Evolutionary conservation across 2,888 invertebrate genomes (phyloP), one percentile per base, ranked within the genome.

Genomic region (Silvanus unidentatus): DNA sequence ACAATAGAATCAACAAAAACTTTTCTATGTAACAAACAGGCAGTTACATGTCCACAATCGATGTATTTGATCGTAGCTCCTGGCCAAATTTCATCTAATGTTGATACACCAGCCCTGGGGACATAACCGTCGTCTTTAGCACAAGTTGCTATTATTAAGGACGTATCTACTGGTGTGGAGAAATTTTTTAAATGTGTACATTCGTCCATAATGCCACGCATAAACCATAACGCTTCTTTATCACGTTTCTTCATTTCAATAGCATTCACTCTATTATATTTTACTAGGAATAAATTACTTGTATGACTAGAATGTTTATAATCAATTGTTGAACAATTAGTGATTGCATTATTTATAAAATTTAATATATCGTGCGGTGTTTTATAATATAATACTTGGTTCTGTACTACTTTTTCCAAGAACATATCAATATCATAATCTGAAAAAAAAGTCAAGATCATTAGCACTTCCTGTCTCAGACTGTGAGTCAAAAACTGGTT

Each of bases 151-250:
- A 92, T 93, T 47, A 92, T 87, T 42, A 96, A 73, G 10, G 84
- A 83, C 0, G 94, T 88, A 64, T 96, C 95, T 35, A 83, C 82
- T 0, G 88, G 88, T n/a, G 82, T 74, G 2, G 90, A 85, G 65
- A 93, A 98, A 71, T 96, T 94, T 52, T 84, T 88, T 27, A 97
- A 75, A 72, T 96, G 95, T 1, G 97, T 98, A 68, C 93, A 97
- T 69, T 97, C 94, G 64, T 97, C 96, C 96, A 98, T 96, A 53
- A 97, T 83, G 0, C 94, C 93, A 30, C 88, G 76, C 96, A 97
- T 96, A 65, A 96, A 95, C 70, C 88, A 86, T 42, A 89, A 59
- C 0, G 89, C 87, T 69, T 90, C 88, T 39, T 46, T 48, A 66
- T 86, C 84, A 54, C 84, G 78, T 79, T 81, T 82, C 56, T 85